These are phyloP conservation scores for Pycnonotus jocosus DNA, from an alignment of 2,113 vertebrate species.

Conservation along the genomic window DNA sequence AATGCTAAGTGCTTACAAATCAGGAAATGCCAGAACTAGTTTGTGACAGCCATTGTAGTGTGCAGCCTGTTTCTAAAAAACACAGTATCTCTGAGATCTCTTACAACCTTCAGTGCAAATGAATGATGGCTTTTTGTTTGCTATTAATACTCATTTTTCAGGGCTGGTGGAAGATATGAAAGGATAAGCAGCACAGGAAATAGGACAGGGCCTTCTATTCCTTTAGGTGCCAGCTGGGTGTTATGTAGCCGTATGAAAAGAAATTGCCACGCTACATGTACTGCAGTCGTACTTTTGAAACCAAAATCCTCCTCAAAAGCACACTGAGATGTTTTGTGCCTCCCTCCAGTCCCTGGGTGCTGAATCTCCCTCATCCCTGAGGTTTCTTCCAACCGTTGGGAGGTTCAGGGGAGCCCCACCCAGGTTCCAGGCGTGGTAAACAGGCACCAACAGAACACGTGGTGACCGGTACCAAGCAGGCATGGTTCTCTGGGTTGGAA, in stretches of 20 bases:
- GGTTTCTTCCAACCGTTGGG: neutral
- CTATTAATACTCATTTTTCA: neutral
- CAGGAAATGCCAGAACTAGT: slow-evolving; percentile 26
- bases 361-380: neutral
- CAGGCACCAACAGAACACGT: rapidly evolving
- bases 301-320: neutral
- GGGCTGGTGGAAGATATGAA: neutral
- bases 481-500: rapidly evolving
- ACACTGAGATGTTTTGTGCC: neutral
- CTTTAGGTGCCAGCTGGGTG: neutral
- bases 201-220: neutral
- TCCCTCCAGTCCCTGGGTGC: neutral
- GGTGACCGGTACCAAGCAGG: rapidly evolving
- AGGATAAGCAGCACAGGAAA: neutral
- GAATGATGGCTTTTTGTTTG: slow-evolving; percentile 19
- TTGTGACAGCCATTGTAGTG: neutral
- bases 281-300: neutral
- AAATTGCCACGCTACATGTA: neutral
- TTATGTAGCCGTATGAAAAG: neutral
- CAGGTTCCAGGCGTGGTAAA: neutral
- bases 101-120: neutral
- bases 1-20: slow-evolving; percentile 19
- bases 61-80: neutral
- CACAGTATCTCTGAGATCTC: neutral
- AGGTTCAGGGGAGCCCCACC: neutral